Percentiles rank a stretch among this genome's conserved stretches.
Conservation (phyloP, 2,113 vertebrate species). For the Candoia aspera region DNA sequence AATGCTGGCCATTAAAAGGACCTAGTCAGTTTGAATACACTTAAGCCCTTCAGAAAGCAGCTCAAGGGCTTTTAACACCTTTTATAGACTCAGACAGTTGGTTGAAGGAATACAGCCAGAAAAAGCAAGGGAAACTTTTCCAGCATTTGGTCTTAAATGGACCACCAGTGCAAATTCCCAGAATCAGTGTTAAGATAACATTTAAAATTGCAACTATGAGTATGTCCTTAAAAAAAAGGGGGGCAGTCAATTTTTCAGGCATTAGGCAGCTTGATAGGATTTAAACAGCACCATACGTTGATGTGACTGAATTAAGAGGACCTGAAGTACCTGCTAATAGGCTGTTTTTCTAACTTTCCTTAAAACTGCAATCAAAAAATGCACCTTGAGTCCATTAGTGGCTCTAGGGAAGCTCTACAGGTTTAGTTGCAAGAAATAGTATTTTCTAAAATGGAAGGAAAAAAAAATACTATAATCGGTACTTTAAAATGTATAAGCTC, state of each 20-base stretch:
- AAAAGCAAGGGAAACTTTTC: slow-evolving; percentile 33
- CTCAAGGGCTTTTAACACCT: slow-evolving; percentile 29
- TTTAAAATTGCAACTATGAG: not conserved
- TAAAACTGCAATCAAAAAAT: not conserved
- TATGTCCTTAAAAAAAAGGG: slow-evolving; percentile 6
- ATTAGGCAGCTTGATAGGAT: slow-evolving; percentile 29
- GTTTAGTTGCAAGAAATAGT: not conserved
- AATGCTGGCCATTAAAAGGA: not conserved
- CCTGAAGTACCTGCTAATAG: slow-evolving; percentile 4
- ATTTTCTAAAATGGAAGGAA: not conserved
- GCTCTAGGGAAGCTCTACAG: not conserved
- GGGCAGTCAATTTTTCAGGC: not conserved
- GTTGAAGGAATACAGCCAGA: slow-evolving; percentile 47
- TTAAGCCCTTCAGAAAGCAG: slow-evolving; percentile 34
- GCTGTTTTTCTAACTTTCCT: not conserved
- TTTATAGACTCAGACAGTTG: slow-evolving; percentile 41
- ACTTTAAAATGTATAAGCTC: not conserved
- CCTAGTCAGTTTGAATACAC: slow-evolving; percentile 24
- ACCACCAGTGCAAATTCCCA: slow-evolving; percentile 48
- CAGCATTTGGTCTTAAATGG: slow-evolving; percentile 30
- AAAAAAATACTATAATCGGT: not conserved
- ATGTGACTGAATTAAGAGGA: slow-evolving; percentile 19
- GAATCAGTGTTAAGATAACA: slow-evolving; percentile 29
- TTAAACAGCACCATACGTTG: slow-evolving; percentile 28
- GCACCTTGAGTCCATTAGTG: not conserved